phyloP scores from a whole-genome alignment of 2,797 vertebrate genomes.

The Macrochelys suwanniensis region DNA sequence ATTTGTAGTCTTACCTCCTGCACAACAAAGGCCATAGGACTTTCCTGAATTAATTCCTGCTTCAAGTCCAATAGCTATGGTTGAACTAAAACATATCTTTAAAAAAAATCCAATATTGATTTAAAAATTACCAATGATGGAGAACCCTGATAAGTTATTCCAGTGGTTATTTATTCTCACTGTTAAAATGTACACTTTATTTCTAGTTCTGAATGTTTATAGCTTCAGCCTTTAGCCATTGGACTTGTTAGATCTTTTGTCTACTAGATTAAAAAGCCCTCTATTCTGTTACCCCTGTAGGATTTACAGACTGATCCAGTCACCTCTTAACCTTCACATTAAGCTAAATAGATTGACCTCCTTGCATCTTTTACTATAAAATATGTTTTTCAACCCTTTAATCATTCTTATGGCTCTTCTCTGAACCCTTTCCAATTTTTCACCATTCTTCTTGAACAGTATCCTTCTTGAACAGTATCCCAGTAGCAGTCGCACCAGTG shows the following conservation, averaged over 20 bases:
- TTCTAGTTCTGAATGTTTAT: not conserved
- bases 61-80: not conserved
- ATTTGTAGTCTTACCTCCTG: not conserved
- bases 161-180: not conserved
- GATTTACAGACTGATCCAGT: not conserved
- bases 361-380: fast-evolving
- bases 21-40: not conserved
- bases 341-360: not conserved
- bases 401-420: not conserved
- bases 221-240: not conserved
- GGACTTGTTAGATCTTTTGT: not conserved
- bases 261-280: not conserved
- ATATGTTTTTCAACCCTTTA: not conserved
- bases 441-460: not conserved
- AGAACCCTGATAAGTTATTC: not conserved
- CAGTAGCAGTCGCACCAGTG: no score
- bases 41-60: not conserved
- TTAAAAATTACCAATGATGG: not conserved
- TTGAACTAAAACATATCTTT: not conserved
- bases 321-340: not conserved
- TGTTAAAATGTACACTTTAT: not conserved
- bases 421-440: not conserved
- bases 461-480: not conserved
- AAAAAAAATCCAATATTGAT: not conserved
- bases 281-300: not conserved